Percentiles rank a stretch among this genome's conserved stretches.
phyloP scores from a whole-genome alignment of 1,140 invertebrate genomes.

The Leptinotarsa defecta region DNA sequence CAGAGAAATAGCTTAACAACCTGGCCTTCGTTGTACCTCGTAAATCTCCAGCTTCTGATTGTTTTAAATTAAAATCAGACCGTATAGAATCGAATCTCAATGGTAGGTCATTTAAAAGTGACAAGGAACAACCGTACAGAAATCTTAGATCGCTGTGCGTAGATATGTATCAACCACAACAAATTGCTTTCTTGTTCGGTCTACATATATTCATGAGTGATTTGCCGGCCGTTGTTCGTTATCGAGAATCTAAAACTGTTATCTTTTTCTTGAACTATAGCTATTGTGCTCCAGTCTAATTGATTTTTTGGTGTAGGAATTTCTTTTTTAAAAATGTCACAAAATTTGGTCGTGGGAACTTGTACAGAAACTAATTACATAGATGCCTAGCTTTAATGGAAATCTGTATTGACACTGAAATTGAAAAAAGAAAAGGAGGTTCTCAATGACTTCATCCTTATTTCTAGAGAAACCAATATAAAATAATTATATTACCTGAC shows the following conservation, averaged over 20 bases:
- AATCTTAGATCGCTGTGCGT: slow-evolving; percentile 15
- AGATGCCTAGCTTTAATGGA: no score
- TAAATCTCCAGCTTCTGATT: slow-evolving; percentile 15
- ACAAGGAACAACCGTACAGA: slow-evolving; percentile 14
- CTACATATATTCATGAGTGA: slow-evolving; percentile 23
- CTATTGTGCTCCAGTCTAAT: neutral
- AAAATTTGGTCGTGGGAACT: no score
- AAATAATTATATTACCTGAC: no score
- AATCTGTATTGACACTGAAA: no score
- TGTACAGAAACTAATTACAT: no score
- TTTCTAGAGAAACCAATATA: no score
- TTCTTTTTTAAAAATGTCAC: no score
- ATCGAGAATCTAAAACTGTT: slow-evolving; percentile 8
- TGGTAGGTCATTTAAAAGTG: slow-evolving; percentile 19
- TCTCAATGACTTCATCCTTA: no score
- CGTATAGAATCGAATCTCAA: slow-evolving; percentile 17
- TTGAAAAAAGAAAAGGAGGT: no score
- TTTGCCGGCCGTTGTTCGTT: slow-evolving; percentile 7
- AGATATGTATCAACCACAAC: slow-evolving; percentile 25
- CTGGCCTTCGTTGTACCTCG: neutral
- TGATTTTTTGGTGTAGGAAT: neutral
- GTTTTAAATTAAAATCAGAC: slow-evolving; percentile 11
- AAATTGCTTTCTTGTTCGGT: slow-evolving; percentile 21
- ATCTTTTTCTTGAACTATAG: neutral
- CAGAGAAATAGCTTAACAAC: slow-evolving; percentile 1